Base-by-base conservation (phyloP, 2,113 vertebrate genomes). In the Bostrychus sinensis region DNA sequence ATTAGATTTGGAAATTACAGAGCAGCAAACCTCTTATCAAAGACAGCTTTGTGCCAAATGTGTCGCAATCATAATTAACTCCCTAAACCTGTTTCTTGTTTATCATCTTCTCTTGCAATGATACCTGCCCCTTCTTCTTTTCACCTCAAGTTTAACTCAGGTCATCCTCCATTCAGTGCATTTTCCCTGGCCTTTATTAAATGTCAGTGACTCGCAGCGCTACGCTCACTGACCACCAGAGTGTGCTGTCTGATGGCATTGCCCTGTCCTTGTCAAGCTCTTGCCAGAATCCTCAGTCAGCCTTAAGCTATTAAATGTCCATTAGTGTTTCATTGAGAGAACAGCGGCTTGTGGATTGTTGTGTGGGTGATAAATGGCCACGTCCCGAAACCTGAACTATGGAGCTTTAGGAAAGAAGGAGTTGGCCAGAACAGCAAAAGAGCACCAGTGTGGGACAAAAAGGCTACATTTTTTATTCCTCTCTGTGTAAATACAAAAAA, bases 211-310 rank as follows among this genome's bases (percentile, higher is more conserved):
- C 4, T 7, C 19, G 16, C 22, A 75, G 69, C 20, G 38, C 11
- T 80, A 39, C 45, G 30, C 20, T 0, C 16, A 56, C 30, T 66
- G 36, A 56, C 83, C 89, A 87, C 75, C 63, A 89, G 89, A 86
- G 85, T 25, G 85, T 1, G 38, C 83, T 83, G 68, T 76, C 48
- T 56, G 60, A 83, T 72, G 79, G 54, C 59, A 59, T 71, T 86
- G 56, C 30, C 56, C 7, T 46, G 39, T 19, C n/a, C 65, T 57
- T 42, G 46, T 34, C 37, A 22, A 56, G 61, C 38, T 42, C 36
- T 58, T 23, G 26, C 19, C 12, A 56, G 39, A 80, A 56, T 70
- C 56, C 53, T 64, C 32, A 72, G 51, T 64, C 32, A 72, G 51
- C 50, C 37, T 36, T 30, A 12, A 41, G 54, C 48, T 19, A 46